Evolutionary conservation across 2,113 vertebrate genomes (phyloP).

Genomic region (Gymnobelideus leadbeateri): DNA sequence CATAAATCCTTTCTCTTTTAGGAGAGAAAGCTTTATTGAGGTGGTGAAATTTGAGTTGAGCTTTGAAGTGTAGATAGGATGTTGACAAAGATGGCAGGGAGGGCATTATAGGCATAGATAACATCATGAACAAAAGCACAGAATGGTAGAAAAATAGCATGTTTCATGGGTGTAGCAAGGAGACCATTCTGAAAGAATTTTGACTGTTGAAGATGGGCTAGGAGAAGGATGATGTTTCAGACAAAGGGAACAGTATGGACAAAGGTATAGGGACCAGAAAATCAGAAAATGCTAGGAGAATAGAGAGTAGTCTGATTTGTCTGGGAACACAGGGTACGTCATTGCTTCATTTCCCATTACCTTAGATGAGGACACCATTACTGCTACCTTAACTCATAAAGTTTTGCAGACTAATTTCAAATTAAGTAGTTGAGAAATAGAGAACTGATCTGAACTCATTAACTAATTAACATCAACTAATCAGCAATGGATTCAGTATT

Average conservation of each 20-base stretch:
- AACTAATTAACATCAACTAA: not conserved
- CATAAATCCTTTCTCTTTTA: not conserved
- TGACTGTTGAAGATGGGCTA: not conserved
- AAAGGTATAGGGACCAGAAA: not conserved
- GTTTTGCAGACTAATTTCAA: not conserved
- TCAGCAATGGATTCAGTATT: not conserved
- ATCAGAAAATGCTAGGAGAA: not conserved
- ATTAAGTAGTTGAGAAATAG: not conserved
- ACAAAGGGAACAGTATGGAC: not conserved
- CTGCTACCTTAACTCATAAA: not conserved
- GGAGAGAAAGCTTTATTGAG: constrained; percentile 1
- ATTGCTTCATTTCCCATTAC: not conserved
- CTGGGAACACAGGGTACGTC: not conserved
- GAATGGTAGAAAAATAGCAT: not conserved
- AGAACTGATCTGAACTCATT: constrained; percentile 2
- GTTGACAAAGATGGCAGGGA: not conserved
- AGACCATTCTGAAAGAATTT: not conserved
- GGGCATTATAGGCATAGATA: not conserved
- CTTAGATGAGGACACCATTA: not conserved
- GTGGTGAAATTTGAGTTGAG: not conserved
- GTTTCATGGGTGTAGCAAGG: not conserved
- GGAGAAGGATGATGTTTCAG: not conserved
- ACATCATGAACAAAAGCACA: not conserved
- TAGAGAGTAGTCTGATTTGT: not conserved
- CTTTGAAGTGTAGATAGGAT: not conserved